Evolutionary conservation across 2,888 invertebrate species (phyloP).

Genomic region (Exephanes ischioxanthus): DNA sequence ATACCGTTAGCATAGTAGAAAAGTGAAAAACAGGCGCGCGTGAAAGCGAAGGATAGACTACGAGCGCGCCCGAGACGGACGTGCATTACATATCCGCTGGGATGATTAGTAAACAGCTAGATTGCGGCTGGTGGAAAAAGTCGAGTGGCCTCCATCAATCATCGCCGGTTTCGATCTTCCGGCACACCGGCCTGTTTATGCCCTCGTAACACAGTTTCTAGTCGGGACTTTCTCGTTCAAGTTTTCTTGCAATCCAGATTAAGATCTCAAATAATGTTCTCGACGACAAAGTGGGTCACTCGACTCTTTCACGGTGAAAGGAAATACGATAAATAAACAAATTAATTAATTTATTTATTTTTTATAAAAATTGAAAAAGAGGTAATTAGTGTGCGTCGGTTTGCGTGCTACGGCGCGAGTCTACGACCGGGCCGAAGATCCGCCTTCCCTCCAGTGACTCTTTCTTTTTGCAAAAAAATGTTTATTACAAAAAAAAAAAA

Average conservation of each 20-base stretch:
- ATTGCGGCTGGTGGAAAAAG: conserved; percentile 61
- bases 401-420: conserved; percentile 85
- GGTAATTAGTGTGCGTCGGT: conserved; percentile 79
- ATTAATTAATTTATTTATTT: neutral
- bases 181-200: conserved; percentile 30
- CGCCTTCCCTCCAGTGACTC: conserved; percentile 60
- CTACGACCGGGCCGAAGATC: conserved; percentile 79
- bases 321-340: conserved; percentile 26
- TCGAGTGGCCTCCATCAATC: conserved; percentile 65
- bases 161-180: conserved; percentile 55
- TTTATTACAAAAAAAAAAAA: conserved; percentile 27
- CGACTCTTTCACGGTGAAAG: conserved; percentile 29
- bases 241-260: conserved; percentile 12
- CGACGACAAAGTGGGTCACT: conserved; percentile 24
- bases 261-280: conserved; percentile 3
- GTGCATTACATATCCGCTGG: conserved; percentile 41
- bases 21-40: conserved; percentile 15
- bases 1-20: conserved; percentile 4
- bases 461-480: conserved; percentile 16
- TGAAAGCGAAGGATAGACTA: conserved; percentile 70
- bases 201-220: conserved; percentile 62
- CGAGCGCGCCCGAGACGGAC: conserved; percentile 35
- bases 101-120: conserved; percentile 47
- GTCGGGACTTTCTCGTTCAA: conserved; percentile 28
- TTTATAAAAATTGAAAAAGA: conserved; percentile 66